phyloP scores from a whole-genome alignment of 2,113 vertebrate genomes.

The Ophiodon elongatus region DNA sequence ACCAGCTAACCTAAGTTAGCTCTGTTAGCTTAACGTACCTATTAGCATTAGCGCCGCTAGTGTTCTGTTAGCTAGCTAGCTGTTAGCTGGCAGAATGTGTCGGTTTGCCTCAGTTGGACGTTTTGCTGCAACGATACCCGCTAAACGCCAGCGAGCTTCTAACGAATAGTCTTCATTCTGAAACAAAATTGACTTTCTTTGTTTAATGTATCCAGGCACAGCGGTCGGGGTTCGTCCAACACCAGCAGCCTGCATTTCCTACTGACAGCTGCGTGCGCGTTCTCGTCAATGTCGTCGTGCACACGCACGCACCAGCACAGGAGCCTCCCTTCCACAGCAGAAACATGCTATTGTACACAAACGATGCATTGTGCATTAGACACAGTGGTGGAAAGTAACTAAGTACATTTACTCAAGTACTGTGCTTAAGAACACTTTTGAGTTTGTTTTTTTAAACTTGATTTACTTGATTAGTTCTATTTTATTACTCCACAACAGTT shows the following conservation, averaged over 20 bases:
- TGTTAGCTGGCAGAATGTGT: constrained; percentile 37
- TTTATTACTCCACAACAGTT: neutral
- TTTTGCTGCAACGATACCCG: neutral
- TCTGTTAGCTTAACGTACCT: constrained; percentile 55
- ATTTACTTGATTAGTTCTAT: neutral
- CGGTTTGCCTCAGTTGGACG: constrained; percentile 20
- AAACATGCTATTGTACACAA: neutral
- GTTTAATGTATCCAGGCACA: constrained; percentile 37
- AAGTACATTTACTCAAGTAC: neutral
- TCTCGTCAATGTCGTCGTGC: constrained; percentile 35
- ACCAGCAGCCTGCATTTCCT: constrained; percentile 79
- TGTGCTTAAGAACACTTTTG: neutral
- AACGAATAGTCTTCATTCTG: constrained; percentile 24
- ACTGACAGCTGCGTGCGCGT: constrained; percentile 85
- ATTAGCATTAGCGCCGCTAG: constrained; percentile 57
- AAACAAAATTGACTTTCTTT: constrained; percentile 4
- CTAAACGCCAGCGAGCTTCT: neutral
- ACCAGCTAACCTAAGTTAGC: constrained; percentile 64
- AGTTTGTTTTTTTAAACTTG: neutral
- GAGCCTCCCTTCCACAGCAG: constrained; percentile 48
- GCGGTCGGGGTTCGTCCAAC: constrained; percentile 47
- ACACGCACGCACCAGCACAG: constrained; percentile 55
- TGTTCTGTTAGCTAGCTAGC: constrained; percentile 64
- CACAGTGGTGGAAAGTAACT: neutral
- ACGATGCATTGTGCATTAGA: neutral